Evolutionary conservation across 2,113 vertebrate species (phyloP), one percentile per base, ranked within the genome.

Genomic region (Turdus rufiventris): DNA sequence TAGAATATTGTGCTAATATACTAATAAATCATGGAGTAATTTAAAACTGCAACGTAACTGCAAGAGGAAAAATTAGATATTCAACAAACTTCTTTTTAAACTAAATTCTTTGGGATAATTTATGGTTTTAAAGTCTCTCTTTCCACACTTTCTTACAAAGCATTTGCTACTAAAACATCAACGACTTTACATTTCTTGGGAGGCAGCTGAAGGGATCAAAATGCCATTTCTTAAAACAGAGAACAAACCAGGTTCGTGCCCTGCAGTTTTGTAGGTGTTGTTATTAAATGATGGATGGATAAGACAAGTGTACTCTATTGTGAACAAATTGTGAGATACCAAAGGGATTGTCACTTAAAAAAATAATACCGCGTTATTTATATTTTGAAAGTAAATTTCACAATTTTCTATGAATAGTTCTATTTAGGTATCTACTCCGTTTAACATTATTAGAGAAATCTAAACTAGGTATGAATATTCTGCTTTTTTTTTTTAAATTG

Each of bases 361-460:
- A 5, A 47, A 54, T 82, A 82, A 58, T 4, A 53, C 10, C 19
- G 8, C 14, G 1, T 40, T 42, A 9, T 26, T 61, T 79, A 2
- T 42, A 80, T 18, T 75, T 65, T 7, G 70, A 93, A 91, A 79
- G 23, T 25, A 54, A 43, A 83, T 65, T 14, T 72, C 73, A 82
- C 18, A 1, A 12, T 81, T 91, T 73, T 57, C 11, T 50, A 17
- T 15, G 4, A 70, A 21, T 26, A 25, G 6, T 38, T 92, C 20
- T 66, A 7, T 73, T 88, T 75, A 58, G n/a, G 23, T 60, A 63
- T 73, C 25, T 75, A 33, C 58, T 72, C 38, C 7, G 2, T 51
- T 92, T 58, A 84, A 43, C 8, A 13, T 48, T 47, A 15, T 38
- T 71, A 17, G 31, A 97, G 85, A 97, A 96, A 87, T 85, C 70